A percentile compares a stretch with the other conserved stretches of the same genome.
phyloP scores from a whole-genome alignment of 2,888 invertebrate genomes.

The Acanthococcus lagerstroemiae region DNA sequence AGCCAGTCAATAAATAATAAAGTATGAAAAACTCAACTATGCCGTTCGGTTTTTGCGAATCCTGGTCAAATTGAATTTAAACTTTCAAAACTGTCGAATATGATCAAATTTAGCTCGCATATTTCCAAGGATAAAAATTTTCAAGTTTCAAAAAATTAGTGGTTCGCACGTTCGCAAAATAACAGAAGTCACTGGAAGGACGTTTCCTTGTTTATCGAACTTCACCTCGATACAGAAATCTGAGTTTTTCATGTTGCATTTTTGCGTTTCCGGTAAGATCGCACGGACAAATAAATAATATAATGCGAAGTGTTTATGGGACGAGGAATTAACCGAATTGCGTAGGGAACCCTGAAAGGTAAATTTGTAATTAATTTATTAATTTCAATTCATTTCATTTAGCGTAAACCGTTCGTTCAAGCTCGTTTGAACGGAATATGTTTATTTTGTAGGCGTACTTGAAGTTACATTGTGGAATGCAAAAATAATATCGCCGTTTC shows the following conservation, averaged over 20 bases:
- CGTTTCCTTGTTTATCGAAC: too few species aligned
- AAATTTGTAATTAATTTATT: conserved; percentile 28
- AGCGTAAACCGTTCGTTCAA: not conserved
- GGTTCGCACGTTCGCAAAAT: too few species aligned
- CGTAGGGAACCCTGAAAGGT: conserved; percentile 31
- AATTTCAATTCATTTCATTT: conserved; percentile 8
- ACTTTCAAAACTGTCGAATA: too few species aligned
- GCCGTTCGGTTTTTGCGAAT: too few species aligned
- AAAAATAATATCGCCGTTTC: conserved; percentile 11
- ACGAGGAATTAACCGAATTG: conserved; percentile 31
- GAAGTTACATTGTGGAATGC: conserved; percentile 9
- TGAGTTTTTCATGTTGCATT: conserved; percentile 27
- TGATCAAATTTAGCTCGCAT: too few species aligned
- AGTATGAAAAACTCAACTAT: too few species aligned
- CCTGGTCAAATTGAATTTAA: too few species aligned
- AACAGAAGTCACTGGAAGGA: too few species aligned
- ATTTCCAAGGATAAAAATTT: too few species aligned
- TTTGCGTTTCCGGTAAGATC: conserved; percentile 32
- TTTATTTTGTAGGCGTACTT: conserved; percentile 11
- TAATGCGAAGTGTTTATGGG: conserved; percentile 31
- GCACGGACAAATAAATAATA: conserved; percentile 30
- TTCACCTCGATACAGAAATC: not conserved
- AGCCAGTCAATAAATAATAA: too few species aligned
- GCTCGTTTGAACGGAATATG: conserved; percentile 3
- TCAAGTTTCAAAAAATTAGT: too few species aligned